Conservation (phyloP, 2,888 invertebrate species). For the Netelia melanura region DNA sequence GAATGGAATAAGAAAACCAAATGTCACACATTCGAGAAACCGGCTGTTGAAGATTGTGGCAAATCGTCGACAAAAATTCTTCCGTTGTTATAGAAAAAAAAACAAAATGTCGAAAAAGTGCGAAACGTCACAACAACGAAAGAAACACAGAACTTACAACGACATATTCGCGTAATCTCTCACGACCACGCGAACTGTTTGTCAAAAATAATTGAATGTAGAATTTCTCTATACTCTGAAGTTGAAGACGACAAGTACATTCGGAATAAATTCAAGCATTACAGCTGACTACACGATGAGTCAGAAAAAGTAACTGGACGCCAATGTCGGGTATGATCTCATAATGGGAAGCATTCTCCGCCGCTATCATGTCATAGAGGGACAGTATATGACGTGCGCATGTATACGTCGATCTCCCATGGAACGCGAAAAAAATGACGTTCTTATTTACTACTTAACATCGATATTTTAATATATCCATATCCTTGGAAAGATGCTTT, state of each 20-base stretch:
- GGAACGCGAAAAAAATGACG: not conserved
- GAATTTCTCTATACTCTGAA: not conserved
- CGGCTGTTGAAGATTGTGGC: not conserved
- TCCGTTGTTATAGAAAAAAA: not conserved
- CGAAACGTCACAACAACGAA: constrained; percentile 28
- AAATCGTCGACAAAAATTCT: not conserved
- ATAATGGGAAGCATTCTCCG: constrained; percentile 9
- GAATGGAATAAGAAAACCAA: constrained; percentile 20
- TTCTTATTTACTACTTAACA: not conserved
- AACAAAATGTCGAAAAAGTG: not conserved
- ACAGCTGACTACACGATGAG: constrained; percentile 31
- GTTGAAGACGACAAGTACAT: not conserved
- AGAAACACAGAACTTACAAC: constrained; percentile 44
- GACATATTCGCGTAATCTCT: constrained; percentile 51
- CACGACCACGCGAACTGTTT: not conserved
- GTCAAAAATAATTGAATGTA: constrained; percentile 1
- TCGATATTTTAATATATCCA: no score
- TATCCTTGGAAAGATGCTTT: no score
- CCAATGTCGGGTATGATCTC: constrained; percentile 29
- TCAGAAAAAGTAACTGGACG: constrained; percentile 30
- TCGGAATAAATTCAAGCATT: not conserved
- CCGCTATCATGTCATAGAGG: not conserved
- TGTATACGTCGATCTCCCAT: not conserved
- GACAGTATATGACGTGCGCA: not conserved
- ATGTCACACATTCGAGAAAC: constrained; percentile 17